phyloP scores from a whole-genome alignment of 2,797 vertebrate genomes.

The Cyclopterus lumpus region DNA sequence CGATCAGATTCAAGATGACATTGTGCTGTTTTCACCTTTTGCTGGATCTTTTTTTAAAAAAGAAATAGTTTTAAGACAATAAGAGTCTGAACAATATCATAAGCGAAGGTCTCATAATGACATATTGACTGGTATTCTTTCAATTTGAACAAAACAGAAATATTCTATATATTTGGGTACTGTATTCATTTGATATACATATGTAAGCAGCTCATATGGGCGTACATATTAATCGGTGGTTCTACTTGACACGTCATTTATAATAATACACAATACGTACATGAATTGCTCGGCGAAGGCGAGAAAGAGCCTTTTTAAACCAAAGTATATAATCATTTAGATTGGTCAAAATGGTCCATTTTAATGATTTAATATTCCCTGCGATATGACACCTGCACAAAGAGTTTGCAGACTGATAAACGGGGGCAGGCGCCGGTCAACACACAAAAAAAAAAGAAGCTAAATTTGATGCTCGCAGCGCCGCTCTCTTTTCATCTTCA shows the following conservation, averaged over 20 bases:
- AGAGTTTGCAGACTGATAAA: background rate
- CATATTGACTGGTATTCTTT: background rate
- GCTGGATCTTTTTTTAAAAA: background rate
- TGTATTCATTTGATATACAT: background rate
- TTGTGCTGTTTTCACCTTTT: background rate
- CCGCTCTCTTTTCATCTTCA: conserved; percentile 78
- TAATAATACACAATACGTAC: background rate
- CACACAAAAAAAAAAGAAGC: too few relatives aligned
- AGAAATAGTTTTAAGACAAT: background rate
- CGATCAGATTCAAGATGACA: background rate
- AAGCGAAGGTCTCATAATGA: background rate
- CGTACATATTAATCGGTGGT: background rate
- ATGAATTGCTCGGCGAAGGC: background rate
- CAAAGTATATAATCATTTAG: background rate
- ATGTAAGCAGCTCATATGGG: background rate
- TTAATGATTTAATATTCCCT: background rate
- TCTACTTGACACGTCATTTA: background rate
- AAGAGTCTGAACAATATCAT: background rate
- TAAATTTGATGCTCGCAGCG: conserved; percentile 72
- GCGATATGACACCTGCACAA: background rate
- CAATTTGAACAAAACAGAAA: background rate
- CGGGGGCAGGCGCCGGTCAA: too few relatives aligned
- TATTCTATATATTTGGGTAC: background rate
- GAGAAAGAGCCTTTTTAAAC: background rate
- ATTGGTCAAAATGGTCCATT: background rate